phyloP scores from a whole-genome alignment of 2,113 vertebrate species.

The Carassius carassius region DNA sequence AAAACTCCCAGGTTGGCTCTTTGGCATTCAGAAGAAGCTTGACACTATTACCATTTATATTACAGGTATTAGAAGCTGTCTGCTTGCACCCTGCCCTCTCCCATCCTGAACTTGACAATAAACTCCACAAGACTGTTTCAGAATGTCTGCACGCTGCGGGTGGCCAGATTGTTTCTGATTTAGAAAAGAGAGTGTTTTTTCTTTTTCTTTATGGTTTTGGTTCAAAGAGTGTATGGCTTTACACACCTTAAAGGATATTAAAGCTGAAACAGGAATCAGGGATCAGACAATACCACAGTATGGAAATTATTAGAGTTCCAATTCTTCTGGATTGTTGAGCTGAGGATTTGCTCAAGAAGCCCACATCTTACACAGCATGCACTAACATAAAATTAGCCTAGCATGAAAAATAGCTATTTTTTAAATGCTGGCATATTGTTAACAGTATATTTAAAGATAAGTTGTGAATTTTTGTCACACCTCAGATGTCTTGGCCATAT shows the following conservation, averaged over 20 bases:
- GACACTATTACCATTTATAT: constrained; percentile 64
- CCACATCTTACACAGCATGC: background rate
- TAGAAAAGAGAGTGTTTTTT: background rate
- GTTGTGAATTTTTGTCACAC: too few relatives aligned
- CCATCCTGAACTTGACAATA: constrained; percentile 42
- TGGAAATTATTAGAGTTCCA: background rate
- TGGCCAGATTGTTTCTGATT: constrained; percentile 28
- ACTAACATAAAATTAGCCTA: background rate
- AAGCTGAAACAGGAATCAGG: background rate
- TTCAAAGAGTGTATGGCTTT: constrained; percentile 5
- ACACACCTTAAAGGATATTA: background rate
- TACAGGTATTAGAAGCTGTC: constrained; percentile 50
- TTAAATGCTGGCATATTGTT: background rate
- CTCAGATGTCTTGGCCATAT: too few relatives aligned
- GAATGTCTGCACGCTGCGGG: constrained; percentile 2
- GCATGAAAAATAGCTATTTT: background rate
- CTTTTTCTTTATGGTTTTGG: constrained; percentile 4
- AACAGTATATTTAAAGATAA: background rate
- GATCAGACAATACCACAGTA: background rate
- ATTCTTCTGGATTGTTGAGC: background rate
- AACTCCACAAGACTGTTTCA: constrained; percentile 52
- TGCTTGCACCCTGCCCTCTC: constrained; percentile 43
- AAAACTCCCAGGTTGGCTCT: constrained; percentile 20
- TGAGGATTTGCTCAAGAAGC: background rate
- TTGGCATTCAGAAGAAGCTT: constrained; percentile 52